These are phyloP conservation scores for Gallinago stenura DNA, from an alignment of 2,797 vertebrate genomes.

Conservation along the genomic window DNA sequence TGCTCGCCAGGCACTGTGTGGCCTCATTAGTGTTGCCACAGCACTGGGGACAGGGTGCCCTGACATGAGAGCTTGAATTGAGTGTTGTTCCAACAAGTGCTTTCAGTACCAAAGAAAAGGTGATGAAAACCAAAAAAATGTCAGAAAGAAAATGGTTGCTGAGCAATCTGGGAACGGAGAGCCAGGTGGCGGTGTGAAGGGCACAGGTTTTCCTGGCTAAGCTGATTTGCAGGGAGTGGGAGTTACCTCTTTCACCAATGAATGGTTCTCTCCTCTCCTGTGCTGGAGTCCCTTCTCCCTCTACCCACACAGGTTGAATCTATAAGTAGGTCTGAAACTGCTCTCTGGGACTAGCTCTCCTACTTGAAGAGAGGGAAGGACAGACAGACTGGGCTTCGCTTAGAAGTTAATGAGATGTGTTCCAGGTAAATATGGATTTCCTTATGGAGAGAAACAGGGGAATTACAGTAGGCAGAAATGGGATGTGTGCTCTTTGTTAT, in stretches of 20 bases:
- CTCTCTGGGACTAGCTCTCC: not conserved
- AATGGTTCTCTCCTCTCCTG: not conserved
- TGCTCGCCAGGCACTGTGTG: not conserved
- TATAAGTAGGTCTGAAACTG: not conserved
- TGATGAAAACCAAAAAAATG: not conserved
- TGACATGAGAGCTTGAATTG: not conserved
- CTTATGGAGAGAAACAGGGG: not conserved
- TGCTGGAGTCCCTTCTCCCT: not conserved
- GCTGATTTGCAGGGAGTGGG: not conserved
- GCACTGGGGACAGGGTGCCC: not conserved
- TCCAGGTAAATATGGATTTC: not conserved
- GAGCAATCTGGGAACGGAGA: not conserved
- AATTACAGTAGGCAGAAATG: not conserved
- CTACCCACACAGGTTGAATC: not conserved
- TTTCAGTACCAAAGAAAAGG: not conserved
- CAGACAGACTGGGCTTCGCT: not conserved
- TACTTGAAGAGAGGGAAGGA: not conserved
- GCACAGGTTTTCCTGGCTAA: not conserved
- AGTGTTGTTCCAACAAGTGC: not conserved
- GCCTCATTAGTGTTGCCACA: not conserved
- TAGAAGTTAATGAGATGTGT: not conserved
- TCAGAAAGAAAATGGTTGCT: not conserved
- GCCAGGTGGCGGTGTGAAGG: not conserved
- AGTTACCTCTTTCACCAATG: not conserved
- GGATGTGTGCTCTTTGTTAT: not conserved